Evolutionary conservation across 2,113 vertebrate genomes (phyloP).

Genomic region (Amphiprion ocellaris): DNA sequence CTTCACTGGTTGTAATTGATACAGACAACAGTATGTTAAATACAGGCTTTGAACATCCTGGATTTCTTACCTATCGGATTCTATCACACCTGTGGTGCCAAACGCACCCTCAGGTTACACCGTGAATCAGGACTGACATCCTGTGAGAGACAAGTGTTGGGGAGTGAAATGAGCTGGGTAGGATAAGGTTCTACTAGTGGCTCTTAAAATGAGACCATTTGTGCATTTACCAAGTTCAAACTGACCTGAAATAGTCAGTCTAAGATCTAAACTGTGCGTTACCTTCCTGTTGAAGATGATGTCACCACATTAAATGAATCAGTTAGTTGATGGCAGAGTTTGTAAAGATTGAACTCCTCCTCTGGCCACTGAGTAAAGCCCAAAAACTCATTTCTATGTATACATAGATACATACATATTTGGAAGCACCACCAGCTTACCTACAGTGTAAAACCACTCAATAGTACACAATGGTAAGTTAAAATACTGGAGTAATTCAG

Average conservation of each 20-base stretch:
- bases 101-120: conserved; percentile 27
- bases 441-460: no score
- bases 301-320: no score
- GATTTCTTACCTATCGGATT: background rate
- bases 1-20: background rate
- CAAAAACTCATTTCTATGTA: no score
- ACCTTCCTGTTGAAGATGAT: background rate
- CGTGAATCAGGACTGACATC: background rate
- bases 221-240: background rate
- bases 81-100: background rate
- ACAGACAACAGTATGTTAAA: background rate
- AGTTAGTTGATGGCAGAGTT: no score
- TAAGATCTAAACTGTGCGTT: background rate
- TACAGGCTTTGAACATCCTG: background rate
- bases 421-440: no score
- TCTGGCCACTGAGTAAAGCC: no score
- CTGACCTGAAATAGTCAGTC: background rate
- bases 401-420: no score
- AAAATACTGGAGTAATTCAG: no score
- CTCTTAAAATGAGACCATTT: background rate
- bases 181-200: background rate
- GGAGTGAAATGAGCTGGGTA: conserved; percentile 14
- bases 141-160: conserved; percentile 6
- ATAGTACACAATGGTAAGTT: no score
- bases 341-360: no score